Percentiles rank a stretch among this genome's conserved stretches.
Conservation (phyloP, 2,888 invertebrate species). For the Leptura quadrifasciata region DNA sequence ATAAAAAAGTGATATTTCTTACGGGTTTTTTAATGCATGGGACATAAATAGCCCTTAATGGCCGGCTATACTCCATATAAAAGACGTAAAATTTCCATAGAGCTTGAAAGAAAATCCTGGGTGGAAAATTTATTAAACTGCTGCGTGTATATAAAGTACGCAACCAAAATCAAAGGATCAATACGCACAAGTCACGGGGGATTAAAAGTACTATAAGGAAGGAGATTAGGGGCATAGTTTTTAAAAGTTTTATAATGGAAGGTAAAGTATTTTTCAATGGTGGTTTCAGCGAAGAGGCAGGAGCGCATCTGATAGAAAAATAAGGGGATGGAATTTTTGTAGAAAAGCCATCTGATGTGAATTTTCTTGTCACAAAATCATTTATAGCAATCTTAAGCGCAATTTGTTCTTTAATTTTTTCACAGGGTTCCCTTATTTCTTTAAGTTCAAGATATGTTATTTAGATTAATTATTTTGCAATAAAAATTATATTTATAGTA, state of each 20-base stretch:
- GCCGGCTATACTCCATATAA: slow-evolving; percentile 18
- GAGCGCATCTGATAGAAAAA: not conserved
- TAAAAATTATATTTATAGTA: too few relatives aligned
- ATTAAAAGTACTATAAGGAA: slow-evolving; percentile 1
- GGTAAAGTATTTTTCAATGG: not conserved
- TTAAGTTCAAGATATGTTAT: too few relatives aligned
- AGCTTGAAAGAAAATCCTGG: slow-evolving; percentile 15
- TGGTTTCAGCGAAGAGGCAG: not conserved
- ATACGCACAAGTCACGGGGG: slow-evolving; percentile 6
- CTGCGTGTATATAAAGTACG: slow-evolving; percentile 18
- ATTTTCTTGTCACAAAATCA: too few relatives aligned
- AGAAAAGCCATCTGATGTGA: not conserved
- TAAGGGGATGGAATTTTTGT: not conserved
- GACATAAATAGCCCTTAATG: slow-evolving; percentile 29
- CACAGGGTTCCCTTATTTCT: too few relatives aligned
- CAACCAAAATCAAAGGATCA: slow-evolving; percentile 13
- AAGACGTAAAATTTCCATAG: slow-evolving; percentile 27
- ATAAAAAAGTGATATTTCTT: slow-evolving; percentile 30
- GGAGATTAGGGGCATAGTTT: slow-evolving; percentile 14
- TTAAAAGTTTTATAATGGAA: slow-evolving; percentile 11
- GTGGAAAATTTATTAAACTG: slow-evolving; percentile 24
- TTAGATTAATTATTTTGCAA: too few relatives aligned
- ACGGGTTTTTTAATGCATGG: slow-evolving; percentile 23
- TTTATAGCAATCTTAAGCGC: too few relatives aligned
- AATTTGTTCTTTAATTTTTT: too few relatives aligned